Evolutionary conservation across 23 tunicate genomes (phyloP).

Genomic region (Aplidium turbinatum): DNA sequence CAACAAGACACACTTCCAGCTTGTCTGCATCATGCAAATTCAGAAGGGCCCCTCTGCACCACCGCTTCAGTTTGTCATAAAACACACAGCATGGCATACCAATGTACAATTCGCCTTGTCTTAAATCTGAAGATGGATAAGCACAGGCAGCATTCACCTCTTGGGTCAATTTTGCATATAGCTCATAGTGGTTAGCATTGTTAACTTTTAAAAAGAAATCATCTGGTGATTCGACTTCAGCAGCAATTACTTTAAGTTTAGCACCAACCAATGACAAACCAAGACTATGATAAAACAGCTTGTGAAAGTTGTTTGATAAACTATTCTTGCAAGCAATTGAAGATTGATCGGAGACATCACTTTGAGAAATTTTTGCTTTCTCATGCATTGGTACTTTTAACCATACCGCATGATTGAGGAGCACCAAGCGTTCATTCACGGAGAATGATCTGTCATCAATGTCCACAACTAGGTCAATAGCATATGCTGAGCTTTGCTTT

Average conservation of each 20-base stretch:
- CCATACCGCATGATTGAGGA: constrained; percentile 28
- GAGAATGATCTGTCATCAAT: not conserved
- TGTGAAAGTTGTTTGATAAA: too few species aligned
- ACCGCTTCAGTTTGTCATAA: constrained; percentile 22
- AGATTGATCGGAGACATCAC: too few species aligned
- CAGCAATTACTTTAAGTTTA: constrained; percentile 38
- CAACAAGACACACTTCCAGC: constrained; percentile 51
- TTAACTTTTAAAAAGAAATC: constrained; percentile 56
- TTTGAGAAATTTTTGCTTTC: too few species aligned
- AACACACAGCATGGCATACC: constrained; percentile 70
- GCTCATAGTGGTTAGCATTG: constrained; percentile 26
- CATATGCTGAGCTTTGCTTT: constrained; percentile 26
- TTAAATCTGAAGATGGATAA: too few species aligned
- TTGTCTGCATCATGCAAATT: constrained; percentile 21
- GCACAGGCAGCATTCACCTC: constrained; percentile 12
- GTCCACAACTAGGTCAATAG: constrained; percentile 2
- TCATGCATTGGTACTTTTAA: too few species aligned
- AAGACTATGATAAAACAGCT: constrained; percentile 57
- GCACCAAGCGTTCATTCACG: constrained; percentile 31
- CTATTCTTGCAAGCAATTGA: too few species aligned
- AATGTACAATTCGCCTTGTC: constrained; percentile 34
- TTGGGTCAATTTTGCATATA: constrained; percentile 5
- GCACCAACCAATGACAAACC: constrained; percentile 69
- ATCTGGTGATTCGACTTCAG: constrained; percentile 52
- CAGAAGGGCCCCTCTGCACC: constrained; percentile 69